Conservation (phyloP, 1,140 invertebrate species). For the Scaptomyza pallida region DNA sequence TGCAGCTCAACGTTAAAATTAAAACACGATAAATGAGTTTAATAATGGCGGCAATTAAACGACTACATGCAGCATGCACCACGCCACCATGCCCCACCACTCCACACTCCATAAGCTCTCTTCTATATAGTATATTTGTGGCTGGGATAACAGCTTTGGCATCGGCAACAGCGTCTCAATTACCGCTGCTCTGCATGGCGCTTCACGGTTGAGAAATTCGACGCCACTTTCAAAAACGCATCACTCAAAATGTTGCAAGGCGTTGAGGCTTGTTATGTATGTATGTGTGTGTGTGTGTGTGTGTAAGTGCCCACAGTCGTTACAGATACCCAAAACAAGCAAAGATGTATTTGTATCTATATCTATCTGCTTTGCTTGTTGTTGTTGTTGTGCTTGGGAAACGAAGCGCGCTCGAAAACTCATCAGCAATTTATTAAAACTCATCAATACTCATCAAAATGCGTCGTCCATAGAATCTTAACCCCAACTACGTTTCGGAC, state of each 20-base stretch:
- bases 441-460: conserved; percentile 83
- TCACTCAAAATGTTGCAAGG: conserved; percentile 73
- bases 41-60: conserved; percentile 83
- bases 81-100: conserved; percentile 29
- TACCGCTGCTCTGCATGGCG: conserved; percentile 78
- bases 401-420: conserved; percentile 57
- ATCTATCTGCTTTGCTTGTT: neutral
- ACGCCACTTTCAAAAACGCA: conserved; percentile 82
- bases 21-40: conserved; percentile 83
- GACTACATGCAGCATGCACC: conserved; percentile 63
- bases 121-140: conserved; percentile 1
- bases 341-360: conserved; percentile 8
- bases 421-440: conserved; percentile 83
- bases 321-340: conserved; percentile 50
- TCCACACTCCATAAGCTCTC: conserved; percentile 18
- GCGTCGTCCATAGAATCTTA: conserved; percentile 34
- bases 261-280: conserved; percentile 62
- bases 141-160: conserved; percentile 19
- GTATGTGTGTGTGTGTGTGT: no score
- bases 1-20: conserved; percentile 61
- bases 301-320: conserved; percentile 43
- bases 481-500: conserved; percentile 14
- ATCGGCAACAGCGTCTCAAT: conserved; percentile 74
- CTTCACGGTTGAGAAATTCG: conserved; percentile 81
- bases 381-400: conserved; percentile 41